Evolutionary conservation across 2,888 invertebrate species (phyloP).

Genomic region (Pachydiplax longipennis): DNA sequence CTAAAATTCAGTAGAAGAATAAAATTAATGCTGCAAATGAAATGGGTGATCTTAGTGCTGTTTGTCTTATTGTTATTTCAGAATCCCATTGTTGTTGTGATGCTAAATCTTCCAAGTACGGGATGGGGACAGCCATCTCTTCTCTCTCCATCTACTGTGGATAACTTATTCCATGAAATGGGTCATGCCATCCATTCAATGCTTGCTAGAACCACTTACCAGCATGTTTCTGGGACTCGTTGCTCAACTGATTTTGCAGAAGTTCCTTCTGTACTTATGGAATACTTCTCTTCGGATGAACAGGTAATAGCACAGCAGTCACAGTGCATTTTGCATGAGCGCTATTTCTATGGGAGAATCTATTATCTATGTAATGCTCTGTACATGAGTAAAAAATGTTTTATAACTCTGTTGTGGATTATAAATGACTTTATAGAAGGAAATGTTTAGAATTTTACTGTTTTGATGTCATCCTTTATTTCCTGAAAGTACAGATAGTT

Average conservation of each 20-base stretch:
- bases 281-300: slow-evolving; percentile 92
- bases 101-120: slow-evolving; percentile 84
- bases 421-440: too few species aligned
- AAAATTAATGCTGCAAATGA: too few species aligned
- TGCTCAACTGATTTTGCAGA: slow-evolving; percentile 98
- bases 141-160: slow-evolving; percentile 83
- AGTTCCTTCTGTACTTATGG: slow-evolving; percentile 98
- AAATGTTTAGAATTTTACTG: too few species aligned
- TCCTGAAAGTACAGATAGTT: too few species aligned
- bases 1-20: too few species aligned
- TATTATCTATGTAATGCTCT: too few species aligned
- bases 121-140: slow-evolving; percentile 79
- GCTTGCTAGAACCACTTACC: slow-evolving; percentile 93
- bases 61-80: slow-evolving; percentile 56
- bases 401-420: too few species aligned
- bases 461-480: too few species aligned
- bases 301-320: slow-evolving; percentile 62
- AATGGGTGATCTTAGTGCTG: too few species aligned
- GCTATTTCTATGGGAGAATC: too few species aligned
- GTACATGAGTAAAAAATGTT: too few species aligned
- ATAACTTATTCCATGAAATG: slow-evolving; percentile 98
- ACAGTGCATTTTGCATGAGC: too few species aligned
- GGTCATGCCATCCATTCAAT: slow-evolving; percentile 99
- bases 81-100: slow-evolving; percentile 91
- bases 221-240: slow-evolving; percentile 96